Conservation (phyloP, 1,140 invertebrate genomes). For the Andrena cerasifolii region DNA sequence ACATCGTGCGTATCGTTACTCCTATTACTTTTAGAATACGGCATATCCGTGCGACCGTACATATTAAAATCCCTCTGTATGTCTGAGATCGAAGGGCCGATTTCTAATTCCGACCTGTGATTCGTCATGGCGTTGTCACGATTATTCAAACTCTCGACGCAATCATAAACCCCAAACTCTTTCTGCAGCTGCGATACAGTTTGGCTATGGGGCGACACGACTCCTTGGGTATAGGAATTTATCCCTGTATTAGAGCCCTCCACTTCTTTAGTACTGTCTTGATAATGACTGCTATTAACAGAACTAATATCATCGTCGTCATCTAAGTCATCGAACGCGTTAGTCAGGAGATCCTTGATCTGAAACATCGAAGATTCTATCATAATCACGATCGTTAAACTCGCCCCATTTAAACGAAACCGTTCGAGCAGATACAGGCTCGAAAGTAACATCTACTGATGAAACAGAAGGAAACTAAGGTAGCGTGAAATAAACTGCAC, state of each 20-base stretch:
- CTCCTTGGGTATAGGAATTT: constrained; percentile 48
- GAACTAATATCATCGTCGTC: constrained; percentile 75
- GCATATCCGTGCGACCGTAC: constrained; percentile 56
- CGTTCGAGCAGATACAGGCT: background rate
- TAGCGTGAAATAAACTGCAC: constrained; percentile 59
- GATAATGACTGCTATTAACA: constrained; percentile 74
- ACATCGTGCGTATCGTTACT: constrained; percentile 46
- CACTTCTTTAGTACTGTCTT: constrained; percentile 62
- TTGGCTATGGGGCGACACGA: constrained; percentile 42
- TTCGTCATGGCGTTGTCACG: constrained; percentile 54
- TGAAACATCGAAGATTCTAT: constrained; percentile 41
- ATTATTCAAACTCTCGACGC: constrained; percentile 54
- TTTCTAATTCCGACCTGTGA: constrained; percentile 53
- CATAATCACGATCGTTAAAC: background rate
- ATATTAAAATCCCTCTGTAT: constrained; percentile 64
- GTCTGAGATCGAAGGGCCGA: constrained; percentile 53
- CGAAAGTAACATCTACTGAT: background rate
- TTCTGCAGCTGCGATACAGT: constrained; percentile 64
- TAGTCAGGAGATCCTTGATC: constrained; percentile 73
- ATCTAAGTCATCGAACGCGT: constrained; percentile 76
- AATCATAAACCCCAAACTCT: constrained; percentile 62
- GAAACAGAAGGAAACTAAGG: background rate
- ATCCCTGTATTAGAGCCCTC: constrained; percentile 58
- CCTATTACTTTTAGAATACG: constrained; percentile 62
- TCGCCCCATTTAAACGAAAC: background rate